Percentiles rank a stretch among this genome's conserved stretches.
Conservation (phyloP, 2,888 invertebrate genomes). For the Ariolimax columbianus region DNA sequence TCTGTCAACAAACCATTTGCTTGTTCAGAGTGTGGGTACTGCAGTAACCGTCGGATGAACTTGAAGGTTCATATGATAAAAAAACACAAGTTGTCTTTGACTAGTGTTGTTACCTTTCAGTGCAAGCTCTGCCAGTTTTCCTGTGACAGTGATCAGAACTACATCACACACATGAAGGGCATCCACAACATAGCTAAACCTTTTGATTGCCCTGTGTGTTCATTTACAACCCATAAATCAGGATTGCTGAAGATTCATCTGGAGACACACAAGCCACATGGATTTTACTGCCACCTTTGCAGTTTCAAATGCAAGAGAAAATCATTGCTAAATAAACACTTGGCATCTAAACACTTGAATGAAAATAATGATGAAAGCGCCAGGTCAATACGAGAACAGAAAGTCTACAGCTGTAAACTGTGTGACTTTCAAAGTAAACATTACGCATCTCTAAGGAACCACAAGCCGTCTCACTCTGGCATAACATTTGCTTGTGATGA, state of each 20-base stretch:
- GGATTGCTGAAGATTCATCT: constrained; percentile 28
- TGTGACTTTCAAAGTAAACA: constrained; percentile 34
- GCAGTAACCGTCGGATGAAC: constrained; percentile 34
- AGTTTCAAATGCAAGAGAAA: constrained; percentile 35
- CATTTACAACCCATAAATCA: constrained; percentile 4
- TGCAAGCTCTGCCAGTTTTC: constrained; percentile 24
- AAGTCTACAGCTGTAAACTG: background rate
- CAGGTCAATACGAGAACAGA: background rate
- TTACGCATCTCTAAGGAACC: constrained; percentile 37
- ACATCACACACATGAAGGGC: background rate
- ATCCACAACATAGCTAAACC: constrained; percentile 24
- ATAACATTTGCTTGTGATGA: background rate
- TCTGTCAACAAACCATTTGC: constrained; percentile 34
- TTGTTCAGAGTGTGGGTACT: constrained; percentile 21
- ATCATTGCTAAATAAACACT: constrained; percentile 35
- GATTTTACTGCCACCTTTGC: constrained; percentile 30
- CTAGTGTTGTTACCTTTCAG: background rate
- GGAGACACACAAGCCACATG: constrained; percentile 32
- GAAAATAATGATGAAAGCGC: background rate
- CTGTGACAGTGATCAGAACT: constrained; percentile 36
- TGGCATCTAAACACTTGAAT: constrained; percentile 1
- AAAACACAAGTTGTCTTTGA: constrained; percentile 21
- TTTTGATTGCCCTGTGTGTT: constrained; percentile 38
- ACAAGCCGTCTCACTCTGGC: constrained; percentile 25
- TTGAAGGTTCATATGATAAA: constrained; percentile 30